Percentiles rank a stretch among this genome's conserved stretches.
phyloP scores from a whole-genome alignment of 2,797 vertebrate species.

The Furcifer pardalis region DNA sequence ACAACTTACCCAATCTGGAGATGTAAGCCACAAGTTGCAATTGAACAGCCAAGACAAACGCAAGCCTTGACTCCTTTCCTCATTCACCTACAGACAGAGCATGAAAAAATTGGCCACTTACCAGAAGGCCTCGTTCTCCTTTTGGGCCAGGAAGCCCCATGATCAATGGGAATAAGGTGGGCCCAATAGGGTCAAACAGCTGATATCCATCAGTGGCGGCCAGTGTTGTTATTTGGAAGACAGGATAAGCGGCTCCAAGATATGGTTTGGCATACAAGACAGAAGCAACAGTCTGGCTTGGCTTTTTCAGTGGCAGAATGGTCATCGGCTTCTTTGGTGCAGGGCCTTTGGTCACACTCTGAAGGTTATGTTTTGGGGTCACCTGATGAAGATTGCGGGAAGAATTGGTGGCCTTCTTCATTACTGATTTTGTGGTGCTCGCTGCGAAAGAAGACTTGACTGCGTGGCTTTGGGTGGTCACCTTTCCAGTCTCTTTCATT shows the following conservation, averaged over 20 bases:
- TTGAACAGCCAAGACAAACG: neutral
- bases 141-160: constrained; percentile 86
- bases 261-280: constrained; percentile 67
- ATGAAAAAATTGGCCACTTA: constrained; percentile 72
- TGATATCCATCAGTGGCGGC: constrained; percentile 84
- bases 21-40: neutral
- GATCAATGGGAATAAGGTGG: constrained; percentile 85
- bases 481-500: constrained; percentile 66
- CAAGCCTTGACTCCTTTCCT: neutral
- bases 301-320: constrained; percentile 62
- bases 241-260: constrained; percentile 5
- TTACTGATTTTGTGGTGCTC: constrained; percentile 17
- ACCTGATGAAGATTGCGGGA: constrained; percentile 31
- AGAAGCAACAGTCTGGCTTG: constrained; percentile 63
- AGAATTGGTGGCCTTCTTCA: constrained; percentile 56
- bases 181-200: constrained; percentile 81
- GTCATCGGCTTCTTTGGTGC: constrained; percentile 59
- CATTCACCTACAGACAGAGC: neutral
- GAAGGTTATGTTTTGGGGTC: constrained; percentile 44
- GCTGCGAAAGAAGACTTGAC: neutral
- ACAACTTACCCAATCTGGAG: neutral
- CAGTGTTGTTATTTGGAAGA: constrained; percentile 70
- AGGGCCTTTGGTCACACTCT: constrained; percentile 13
- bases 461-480: constrained; percentile 53
- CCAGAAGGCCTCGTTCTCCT: constrained; percentile 89